These are phyloP conservation scores for Lycophotia porphyrea DNA, from an alignment of 2,888 invertebrate species.

Conservation along the genomic window DNA sequence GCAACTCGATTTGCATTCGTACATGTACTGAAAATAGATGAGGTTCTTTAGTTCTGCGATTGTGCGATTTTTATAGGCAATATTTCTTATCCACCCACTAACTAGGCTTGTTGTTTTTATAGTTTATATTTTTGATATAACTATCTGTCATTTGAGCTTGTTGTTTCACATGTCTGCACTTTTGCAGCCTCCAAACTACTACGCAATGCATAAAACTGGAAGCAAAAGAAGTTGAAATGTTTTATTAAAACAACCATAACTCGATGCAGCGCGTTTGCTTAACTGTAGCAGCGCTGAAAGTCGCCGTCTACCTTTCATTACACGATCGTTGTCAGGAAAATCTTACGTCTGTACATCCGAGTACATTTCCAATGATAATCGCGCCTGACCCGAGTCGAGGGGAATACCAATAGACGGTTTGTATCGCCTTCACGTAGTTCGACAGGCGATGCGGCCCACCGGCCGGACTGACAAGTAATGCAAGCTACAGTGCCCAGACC, in stretches of 20 bases:
- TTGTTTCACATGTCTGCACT: neutral
- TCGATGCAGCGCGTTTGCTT: neutral
- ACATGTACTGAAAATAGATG: constrained; percentile 60
- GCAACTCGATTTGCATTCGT: constrained; percentile 70
- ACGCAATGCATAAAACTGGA: neutral
- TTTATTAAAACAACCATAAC: neutral
- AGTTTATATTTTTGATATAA: neutral
- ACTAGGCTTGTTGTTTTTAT: neutral
- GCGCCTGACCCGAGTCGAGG: constrained; percentile 63
- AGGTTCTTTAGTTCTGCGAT: constrained; percentile 53
- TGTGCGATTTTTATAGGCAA: constrained; percentile 40
- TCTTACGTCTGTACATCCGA: constrained; percentile 67
- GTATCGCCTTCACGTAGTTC: constrained; percentile 78
- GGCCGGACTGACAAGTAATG: constrained; percentile 60
- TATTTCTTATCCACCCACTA: neutral
- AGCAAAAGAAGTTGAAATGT: neutral
- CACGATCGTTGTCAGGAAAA: constrained; percentile 47
- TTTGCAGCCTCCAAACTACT: neutral
- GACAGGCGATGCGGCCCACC: constrained; percentile 62
- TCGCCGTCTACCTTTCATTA: neutral
- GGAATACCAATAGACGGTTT: constrained; percentile 80
- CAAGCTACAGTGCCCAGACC: constrained; percentile 21
- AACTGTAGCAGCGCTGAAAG: neutral
- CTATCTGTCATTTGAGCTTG: neutral
- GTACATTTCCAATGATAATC: constrained; percentile 75